phyloP scores from a whole-genome alignment of 2,113 vertebrate species.

The Tragelaphus buxtoni region DNA sequence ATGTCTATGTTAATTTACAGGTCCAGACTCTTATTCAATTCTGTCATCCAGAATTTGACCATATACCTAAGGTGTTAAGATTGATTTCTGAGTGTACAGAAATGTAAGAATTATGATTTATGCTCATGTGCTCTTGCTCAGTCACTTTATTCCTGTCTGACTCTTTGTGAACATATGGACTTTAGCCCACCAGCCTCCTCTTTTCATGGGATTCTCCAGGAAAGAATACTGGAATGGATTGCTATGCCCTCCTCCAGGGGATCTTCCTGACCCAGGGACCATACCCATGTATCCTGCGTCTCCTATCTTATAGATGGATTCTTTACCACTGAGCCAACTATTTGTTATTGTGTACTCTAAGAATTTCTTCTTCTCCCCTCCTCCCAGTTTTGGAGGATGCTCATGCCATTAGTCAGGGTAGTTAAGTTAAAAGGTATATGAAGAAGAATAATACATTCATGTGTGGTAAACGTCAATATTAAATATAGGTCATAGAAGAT shows the following conservation, averaged over 20 bases:
- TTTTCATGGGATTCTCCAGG: neutral
- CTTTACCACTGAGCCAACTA: neutral
- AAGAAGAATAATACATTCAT: neutral
- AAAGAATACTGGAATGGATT: neutral
- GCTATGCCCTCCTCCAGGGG: neutral
- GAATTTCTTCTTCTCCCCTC: neutral
- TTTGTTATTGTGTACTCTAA: neutral
- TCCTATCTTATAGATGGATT: neutral
- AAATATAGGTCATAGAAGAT: neutral
- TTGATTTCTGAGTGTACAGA: neutral
- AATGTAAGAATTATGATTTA: neutral
- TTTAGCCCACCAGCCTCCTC: neutral
- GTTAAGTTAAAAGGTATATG: neutral
- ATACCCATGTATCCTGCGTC: neutral
- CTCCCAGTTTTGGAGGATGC: neutral
- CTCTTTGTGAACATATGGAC: neutral
- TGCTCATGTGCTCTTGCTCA: neutral
- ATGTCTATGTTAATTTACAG: neutral
- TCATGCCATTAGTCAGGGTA: neutral
- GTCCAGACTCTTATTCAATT: neutral
- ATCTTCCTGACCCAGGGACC: neutral
- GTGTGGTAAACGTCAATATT: neutral
- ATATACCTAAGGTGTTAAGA: neutral
- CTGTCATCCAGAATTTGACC: constrained; percentile 16
- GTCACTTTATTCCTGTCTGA: neutral